These are phyloP conservation scores for Pseudolaguvia tuberculata DNA, from an alignment of 2,113 vertebrate genomes.

Conservation along the genomic window DNA sequence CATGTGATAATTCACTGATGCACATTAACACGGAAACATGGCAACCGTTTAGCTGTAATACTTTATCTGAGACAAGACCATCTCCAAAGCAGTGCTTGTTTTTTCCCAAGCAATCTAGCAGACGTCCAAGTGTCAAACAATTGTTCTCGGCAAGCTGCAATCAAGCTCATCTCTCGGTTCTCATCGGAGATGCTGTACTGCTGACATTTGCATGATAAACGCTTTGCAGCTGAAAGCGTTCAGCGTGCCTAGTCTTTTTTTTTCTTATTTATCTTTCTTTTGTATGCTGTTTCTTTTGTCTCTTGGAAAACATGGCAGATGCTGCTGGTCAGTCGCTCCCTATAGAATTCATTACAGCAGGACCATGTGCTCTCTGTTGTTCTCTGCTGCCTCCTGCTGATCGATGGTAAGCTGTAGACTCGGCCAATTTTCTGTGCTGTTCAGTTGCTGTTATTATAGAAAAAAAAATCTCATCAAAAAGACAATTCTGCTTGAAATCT, in stretches of 20 bases:
- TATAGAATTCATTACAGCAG: conserved; percentile 24
- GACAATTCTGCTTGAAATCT: background rate
- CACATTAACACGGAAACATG: too few relatives aligned
- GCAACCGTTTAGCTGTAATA: too few relatives aligned
- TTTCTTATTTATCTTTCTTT: background rate
- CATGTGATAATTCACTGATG: too few relatives aligned
- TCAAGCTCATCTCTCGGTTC: background rate
- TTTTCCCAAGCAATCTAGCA: background rate
- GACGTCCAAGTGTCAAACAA: background rate
- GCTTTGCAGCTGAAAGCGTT: conserved; percentile 11
- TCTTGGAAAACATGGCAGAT: conserved; percentile 30
- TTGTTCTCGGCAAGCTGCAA: background rate
- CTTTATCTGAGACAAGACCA: too few relatives aligned
- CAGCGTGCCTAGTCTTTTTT: background rate
- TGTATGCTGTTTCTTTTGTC: conserved; percentile 34
- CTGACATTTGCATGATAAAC: conserved; percentile 26
- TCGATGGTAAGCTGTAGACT: background rate
- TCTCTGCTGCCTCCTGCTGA: conserved; percentile 40
- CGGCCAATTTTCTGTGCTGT: background rate
- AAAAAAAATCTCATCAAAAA: background rate
- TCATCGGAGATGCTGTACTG: conserved; percentile 8
- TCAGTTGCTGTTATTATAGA: background rate
- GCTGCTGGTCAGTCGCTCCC: conserved; percentile 24
- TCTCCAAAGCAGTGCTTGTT: background rate
- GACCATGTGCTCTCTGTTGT: conserved; percentile 10